Conservation (phyloP, 2,888 invertebrate species). For the Hylaea fasciaria region DNA sequence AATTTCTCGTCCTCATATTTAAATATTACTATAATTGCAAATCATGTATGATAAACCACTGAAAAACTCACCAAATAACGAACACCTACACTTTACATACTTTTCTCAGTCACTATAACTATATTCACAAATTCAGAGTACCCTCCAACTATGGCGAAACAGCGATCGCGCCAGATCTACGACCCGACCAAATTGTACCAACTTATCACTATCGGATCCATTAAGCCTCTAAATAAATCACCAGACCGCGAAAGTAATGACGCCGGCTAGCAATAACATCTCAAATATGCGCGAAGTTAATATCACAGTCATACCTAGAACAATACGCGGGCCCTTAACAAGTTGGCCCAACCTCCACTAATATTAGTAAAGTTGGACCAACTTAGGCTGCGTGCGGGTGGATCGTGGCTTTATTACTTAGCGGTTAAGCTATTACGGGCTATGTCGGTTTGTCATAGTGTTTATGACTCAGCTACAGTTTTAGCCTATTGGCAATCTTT, state of each 20-base stretch:
- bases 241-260: conserved; percentile 34
- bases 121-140: neutral
- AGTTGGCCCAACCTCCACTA: conserved; percentile 63
- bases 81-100: no score
- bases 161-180: conserved; percentile 11
- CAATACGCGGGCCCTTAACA: conserved; percentile 54
- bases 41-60: no score
- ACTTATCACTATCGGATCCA: conserved; percentile 18
- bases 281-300: conserved; percentile 41
- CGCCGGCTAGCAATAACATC: conserved; percentile 44
- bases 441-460: conserved; percentile 22
- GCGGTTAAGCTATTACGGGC: conserved; percentile 25
- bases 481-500: conserved; percentile 7
- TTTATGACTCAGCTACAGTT: conserved; percentile 18
- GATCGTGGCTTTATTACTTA: conserved; percentile 31
- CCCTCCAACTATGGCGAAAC: conserved; percentile 12
- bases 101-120: no score
- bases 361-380: conserved; percentile 59
- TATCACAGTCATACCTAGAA: conserved; percentile 40
- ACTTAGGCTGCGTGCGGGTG: conserved; percentile 22
- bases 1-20: no score
- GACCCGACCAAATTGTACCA: conserved; percentile 7
- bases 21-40: no score
- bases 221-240: conserved; percentile 38
- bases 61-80: no score